Evolutionary conservation across 2,888 invertebrate genomes (phyloP).

Genomic region (Aspidapion aeneum): DNA sequence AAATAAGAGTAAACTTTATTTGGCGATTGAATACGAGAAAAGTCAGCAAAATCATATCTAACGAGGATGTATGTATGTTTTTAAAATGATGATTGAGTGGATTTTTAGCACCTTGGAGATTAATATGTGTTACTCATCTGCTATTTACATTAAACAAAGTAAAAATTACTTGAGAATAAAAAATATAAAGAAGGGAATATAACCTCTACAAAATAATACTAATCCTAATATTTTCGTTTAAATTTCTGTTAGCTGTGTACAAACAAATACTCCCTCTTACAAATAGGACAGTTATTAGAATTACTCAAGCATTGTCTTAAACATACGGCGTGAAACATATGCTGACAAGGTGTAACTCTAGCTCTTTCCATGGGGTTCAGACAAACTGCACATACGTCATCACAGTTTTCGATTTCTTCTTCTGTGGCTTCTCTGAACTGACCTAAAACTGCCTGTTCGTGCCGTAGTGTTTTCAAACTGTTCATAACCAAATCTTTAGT

Average conservation of each 20-base stretch:
- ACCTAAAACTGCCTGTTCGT: constrained; percentile 59
- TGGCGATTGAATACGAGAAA: no score
- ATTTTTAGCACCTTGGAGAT: no score
- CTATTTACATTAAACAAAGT: no score
- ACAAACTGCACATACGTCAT: constrained; percentile 79
- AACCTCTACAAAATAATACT: no score
- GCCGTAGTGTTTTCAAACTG: constrained; percentile 53
- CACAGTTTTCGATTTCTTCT: constrained; percentile 64
- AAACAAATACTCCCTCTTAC: constrained; percentile 61
- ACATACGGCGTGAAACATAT: constrained; percentile 77
- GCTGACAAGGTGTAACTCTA: constrained; percentile 74
- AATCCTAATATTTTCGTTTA: not conserved
- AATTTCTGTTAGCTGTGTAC: constrained; percentile 31
- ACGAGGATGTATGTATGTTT: no score
- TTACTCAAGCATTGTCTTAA: constrained; percentile 68
- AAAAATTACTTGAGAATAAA: no score
- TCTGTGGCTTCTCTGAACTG: constrained; percentile 61
- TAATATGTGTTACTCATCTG: no score
- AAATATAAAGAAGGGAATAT: no score
- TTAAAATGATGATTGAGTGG: no score
- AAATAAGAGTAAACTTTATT: no score
- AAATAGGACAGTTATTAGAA: constrained; percentile 70
- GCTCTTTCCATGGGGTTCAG: constrained; percentile 67
- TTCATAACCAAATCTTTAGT: constrained; percentile 60
- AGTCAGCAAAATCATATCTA: no score